Evolutionary conservation across 1,140 invertebrate genomes (phyloP).

Genomic region (Hylaeus volcanicus): DNA sequence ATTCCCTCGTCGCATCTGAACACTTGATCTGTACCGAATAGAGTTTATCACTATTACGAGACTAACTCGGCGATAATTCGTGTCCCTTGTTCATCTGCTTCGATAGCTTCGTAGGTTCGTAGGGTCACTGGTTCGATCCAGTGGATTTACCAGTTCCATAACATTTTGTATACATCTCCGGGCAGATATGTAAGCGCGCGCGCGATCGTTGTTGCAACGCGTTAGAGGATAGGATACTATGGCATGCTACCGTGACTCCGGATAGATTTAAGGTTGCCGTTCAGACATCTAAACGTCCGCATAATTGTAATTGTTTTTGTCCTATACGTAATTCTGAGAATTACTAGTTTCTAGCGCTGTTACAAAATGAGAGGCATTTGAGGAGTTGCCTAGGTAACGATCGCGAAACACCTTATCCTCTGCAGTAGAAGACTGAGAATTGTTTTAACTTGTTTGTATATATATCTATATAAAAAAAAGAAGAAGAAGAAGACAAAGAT

Average conservation of each 20-base stretch:
- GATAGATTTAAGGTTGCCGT: conserved; percentile 2
- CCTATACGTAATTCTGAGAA: conserved; percentile 8
- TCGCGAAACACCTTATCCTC: conserved; percentile 55
- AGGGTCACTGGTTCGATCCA: neutral
- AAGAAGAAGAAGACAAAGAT: conserved; percentile 7
- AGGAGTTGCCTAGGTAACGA: conserved; percentile 2
- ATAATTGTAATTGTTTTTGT: conserved; percentile 9
- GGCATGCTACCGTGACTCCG: neutral
- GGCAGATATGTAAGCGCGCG: neutral
- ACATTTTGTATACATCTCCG: conserved; percentile 4
- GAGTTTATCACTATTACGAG: neutral
- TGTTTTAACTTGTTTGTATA: conserved; percentile 73
- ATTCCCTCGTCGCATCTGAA: neutral
- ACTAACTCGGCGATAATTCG: neutral
- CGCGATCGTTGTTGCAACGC: conserved; percentile 2
- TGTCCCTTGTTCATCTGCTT: neutral
- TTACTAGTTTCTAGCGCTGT: neutral
- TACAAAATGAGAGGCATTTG: neutral
- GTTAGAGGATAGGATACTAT: conserved; percentile 24
- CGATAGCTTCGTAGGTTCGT: neutral
- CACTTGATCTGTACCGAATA: neutral
- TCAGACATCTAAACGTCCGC: conserved; percentile 1
- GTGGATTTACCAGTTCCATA: neutral
- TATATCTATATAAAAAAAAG: conserved; percentile 30
- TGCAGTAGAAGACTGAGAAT: conserved; percentile 77